These are phyloP conservation scores for Chrysodeixis includens DNA, from an alignment of 2,888 invertebrate genomes.

Conservation along the genomic window DNA sequence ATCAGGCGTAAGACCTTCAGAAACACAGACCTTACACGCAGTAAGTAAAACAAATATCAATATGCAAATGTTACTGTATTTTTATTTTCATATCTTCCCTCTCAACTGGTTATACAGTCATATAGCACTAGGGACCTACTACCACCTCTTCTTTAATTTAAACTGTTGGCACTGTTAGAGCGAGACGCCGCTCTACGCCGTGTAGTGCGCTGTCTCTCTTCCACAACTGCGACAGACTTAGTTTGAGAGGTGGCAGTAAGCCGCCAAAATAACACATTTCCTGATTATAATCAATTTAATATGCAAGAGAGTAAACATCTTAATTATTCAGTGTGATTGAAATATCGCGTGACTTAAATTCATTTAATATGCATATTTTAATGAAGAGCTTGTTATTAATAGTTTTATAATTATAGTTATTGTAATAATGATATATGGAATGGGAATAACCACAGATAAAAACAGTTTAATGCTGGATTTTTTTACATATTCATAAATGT, in stretches of 20 bases:
- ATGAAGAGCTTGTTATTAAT: neutral
- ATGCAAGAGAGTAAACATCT: conserved; percentile 6
- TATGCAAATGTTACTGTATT: neutral
- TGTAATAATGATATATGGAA: neutral
- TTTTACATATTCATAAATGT: no score
- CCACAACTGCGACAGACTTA: no score
- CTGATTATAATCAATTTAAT: neutral
- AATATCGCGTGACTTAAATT: neutral
- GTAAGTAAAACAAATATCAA: neutral
- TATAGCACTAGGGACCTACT: neutral
- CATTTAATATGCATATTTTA: neutral
- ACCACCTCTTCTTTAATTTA: no score
- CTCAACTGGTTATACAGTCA: neutral
- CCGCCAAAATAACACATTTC: neutral
- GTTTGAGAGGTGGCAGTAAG: no score
- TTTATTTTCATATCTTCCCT: neutral
- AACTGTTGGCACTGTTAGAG: no score
- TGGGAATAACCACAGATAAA: no score
- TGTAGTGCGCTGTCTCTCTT: no score
- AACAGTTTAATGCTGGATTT: neutral
- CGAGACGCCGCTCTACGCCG: no score
- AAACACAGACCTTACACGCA: neutral
- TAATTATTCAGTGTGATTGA: neutral
- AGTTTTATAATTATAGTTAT: neutral
- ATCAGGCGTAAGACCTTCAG: no score